Base-by-base conservation (phyloP, 2,888 invertebrate species). In the Troilus luridus region DNA sequence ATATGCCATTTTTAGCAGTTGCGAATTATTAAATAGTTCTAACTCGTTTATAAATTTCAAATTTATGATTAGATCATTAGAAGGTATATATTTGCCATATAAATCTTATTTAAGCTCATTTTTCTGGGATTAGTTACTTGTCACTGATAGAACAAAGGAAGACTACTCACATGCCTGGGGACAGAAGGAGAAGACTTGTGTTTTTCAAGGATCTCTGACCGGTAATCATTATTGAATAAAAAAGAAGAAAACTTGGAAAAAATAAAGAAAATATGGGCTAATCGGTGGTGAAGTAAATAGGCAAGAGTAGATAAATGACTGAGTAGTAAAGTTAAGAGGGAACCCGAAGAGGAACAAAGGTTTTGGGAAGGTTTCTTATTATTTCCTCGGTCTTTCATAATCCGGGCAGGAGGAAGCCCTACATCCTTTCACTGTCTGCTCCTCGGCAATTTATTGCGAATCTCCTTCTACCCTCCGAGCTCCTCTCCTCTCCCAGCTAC, bases 331-430 rank as follows among this genome's bases (percentile, higher is more conserved):
- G 85, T 77, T 77, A 77, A 41, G 27, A 24, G 17, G 27, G 85
- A 56, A 10, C 56, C 10, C 11, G 81, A 11, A 0, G 12, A 12
- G 21, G 72, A 85, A 85, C 56, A 85, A 85, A 85, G 85, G 85
- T 85, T 58, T 58, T n/a, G 56, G 56, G 56, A 85, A 85, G 85
- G 56, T 85, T 85, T 85, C 85, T 85, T 85, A 85, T 85, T 85
- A 85, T 85, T 85, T 85, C 85, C 85, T 85, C 85, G 56, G 85
- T 85, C 85, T 85, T 85, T 85, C 85, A 85, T 85, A 85, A 85
- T 85, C 85, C 56, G n/a, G 54, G n/a, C 19, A 21, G 56, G n/a
- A 58, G 85, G 85, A 85, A 85, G n/a, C 85, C 85, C 56, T 58
- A 85, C 85, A 85, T 85, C 85, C 85, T 85, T 85, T 85, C 56